A percentile compares a stretch with the other conserved stretches of the same genome.
These are phyloP conservation scores for Panopea generosa DNA, from an alignment of 2,888 invertebrate species.

Conservation along the genomic window DNA sequence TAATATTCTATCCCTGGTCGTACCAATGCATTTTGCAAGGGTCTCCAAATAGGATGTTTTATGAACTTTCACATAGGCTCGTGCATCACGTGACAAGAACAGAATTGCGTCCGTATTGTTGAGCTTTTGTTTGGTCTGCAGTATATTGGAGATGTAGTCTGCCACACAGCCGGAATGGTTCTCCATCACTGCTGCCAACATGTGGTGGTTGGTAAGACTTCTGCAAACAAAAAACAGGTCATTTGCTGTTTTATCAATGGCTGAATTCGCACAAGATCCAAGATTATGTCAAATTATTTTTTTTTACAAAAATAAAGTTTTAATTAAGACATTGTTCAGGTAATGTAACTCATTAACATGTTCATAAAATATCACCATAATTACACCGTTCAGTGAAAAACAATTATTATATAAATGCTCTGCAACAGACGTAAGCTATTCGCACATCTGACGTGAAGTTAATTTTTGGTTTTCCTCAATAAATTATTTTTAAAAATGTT, in stretches of 20 bases:
- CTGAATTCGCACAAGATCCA: too few relatives aligned
- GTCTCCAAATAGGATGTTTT: constrained; percentile 26
- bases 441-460: too few relatives aligned
- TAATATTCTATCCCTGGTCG: constrained; percentile 28
- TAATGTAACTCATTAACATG: too few relatives aligned
- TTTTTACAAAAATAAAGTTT: too few relatives aligned
- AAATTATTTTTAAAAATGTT: too few relatives aligned
- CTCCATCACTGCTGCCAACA: constrained; percentile 14
- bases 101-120: constrained; percentile 35
- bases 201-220: neutral
- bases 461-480: too few relatives aligned
- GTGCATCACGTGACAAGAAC: constrained; percentile 41
- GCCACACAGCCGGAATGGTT: constrained; percentile 21
- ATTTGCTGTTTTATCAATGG: neutral
- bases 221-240: constrained; percentile 7
- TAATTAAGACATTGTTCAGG: too few relatives aligned
- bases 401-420: too few relatives aligned
- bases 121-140: constrained; percentile 10
- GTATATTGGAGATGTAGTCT: constrained; percentile 19
- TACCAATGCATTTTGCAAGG: constrained; percentile 26
- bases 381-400: too few relatives aligned
- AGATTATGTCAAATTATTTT: too few relatives aligned
- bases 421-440: too few relatives aligned
- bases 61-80: constrained; percentile 31
- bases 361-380: too few relatives aligned